Evolutionary conservation across 2,888 invertebrate species (phyloP).

Genomic region (Amblyjoppa proteus): DNA sequence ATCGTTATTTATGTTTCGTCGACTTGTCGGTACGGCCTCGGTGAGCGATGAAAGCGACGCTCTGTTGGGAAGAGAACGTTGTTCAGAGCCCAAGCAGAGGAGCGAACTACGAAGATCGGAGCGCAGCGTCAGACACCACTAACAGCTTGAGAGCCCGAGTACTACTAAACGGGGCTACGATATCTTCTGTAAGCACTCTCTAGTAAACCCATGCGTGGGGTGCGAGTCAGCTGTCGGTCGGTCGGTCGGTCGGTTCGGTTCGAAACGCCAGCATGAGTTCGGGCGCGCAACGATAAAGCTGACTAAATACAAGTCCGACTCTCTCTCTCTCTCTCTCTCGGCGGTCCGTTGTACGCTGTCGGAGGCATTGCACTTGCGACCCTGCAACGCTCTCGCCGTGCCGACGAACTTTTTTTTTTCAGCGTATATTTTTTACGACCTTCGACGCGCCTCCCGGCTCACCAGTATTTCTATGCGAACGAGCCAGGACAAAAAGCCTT

Average conservation of each 20-base stretch:
- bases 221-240: slow-evolving; percentile 69
- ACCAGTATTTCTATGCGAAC: not conserved
- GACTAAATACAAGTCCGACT: slow-evolving; percentile 64
- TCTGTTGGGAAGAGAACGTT: not conserved
- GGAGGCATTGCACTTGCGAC: slow-evolving; percentile 68
- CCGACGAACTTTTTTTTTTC: slow-evolving; percentile 47
- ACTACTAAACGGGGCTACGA: slow-evolving; percentile 62
- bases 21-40: not conserved
- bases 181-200: slow-evolving; percentile 54
- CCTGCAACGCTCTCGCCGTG: slow-evolving; percentile 18
- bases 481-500: not conserved
- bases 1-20: not conserved
- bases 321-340: slow-evolving; percentile 7
- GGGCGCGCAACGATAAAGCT: slow-evolving; percentile 57
- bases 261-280: slow-evolving; percentile 25
- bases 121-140: slow-evolving; percentile 45
- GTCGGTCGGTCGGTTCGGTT: slow-evolving; percentile 37
- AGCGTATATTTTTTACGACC: slow-evolving; percentile 11
- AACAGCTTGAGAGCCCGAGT: slow-evolving; percentile 61
- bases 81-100: slow-evolving; percentile 22
- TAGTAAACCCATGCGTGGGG: slow-evolving; percentile 66
- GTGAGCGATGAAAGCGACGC: not conserved
- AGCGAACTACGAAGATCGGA: slow-evolving; percentile 42
- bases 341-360: slow-evolving; percentile 39
- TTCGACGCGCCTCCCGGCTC: not conserved